These are phyloP conservation scores for Spisula subtruncata DNA, from an alignment of 2,888 invertebrate species.

Conservation along the genomic window DNA sequence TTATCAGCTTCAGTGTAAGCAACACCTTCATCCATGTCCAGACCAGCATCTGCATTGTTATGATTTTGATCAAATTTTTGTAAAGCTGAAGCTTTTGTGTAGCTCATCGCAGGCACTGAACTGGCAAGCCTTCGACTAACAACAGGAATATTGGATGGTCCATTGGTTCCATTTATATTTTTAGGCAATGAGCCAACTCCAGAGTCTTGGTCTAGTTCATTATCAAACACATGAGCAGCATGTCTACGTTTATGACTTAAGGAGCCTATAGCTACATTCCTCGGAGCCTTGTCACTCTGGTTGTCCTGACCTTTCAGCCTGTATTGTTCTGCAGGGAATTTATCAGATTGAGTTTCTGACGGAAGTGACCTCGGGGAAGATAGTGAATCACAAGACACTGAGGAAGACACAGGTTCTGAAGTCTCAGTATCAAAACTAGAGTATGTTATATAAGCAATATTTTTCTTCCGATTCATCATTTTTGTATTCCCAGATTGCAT, in stretches of 20 bases:
- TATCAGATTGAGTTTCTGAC: conserved; percentile 61
- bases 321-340: conserved; percentile 26
- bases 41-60: conserved; percentile 8
- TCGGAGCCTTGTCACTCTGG: conserved; percentile 50
- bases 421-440: conserved; percentile 68
- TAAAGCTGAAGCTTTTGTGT: neutral
- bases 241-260: conserved; percentile 45
- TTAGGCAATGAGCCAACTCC: conserved; percentile 49
- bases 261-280: conserved; percentile 68
- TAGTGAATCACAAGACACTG: conserved; percentile 64
- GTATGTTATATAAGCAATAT: conserved; percentile 56
- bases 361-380: conserved; percentile 57
- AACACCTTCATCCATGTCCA: neutral
- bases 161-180: conserved; percentile 35
- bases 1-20: neutral
- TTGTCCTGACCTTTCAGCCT: conserved; percentile 41
- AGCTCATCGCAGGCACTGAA: conserved; percentile 28
- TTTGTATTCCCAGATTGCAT: conserved; percentile 15
- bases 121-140: neutral
- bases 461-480: conserved; percentile 15
- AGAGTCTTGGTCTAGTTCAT: conserved; percentile 47
- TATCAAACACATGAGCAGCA: conserved; percentile 15
- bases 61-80: conserved; percentile 24
- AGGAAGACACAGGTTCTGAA: conserved; percentile 61
- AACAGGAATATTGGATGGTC: neutral